Base-by-base conservation (phyloP, 2,113 vertebrate genomes). In the Vulpes ferrilata region DNA sequence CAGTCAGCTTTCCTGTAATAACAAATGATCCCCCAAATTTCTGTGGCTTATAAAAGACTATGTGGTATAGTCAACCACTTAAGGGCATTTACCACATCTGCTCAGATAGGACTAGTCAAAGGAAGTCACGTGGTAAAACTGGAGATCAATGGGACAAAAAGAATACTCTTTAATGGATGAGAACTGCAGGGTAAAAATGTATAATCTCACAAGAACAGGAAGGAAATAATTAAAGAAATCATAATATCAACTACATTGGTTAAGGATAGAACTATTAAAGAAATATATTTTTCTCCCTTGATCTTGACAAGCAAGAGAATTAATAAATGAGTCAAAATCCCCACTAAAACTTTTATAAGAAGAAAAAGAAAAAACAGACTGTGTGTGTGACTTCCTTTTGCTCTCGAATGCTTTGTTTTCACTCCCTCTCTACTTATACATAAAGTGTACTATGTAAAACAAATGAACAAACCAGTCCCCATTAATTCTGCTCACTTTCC, bases 251-350 rank as follows among this genome's bases (percentile, higher is more conserved):
- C 43, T 43, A 76, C 23, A 15, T 30, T 32, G 16, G 2, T 69
- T 74, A 89, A 94, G 38, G 84, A 95, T 7, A 93, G 79, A 86
- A 88, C 69, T 84, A 93, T 35, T 80, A 35, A 17, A 74, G 65
- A 35, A 93, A 76, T 80, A 30, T n/a, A 15, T 83, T 88, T 88
- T 94, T 92, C 22, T 69, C 32, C 82, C 60, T 82, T 87, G 27
- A 80, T 71, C 20, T 38, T 93, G 74, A 86, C 65, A 89, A 92
- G 15, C 22, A 81, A 85, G 43, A 76, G 16, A 86, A 94, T 78
- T 43, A 81, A 92, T 60, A 67, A 67, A 73, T 62, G 53, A 85
- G 23, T 78, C 91, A 22, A 90, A 81, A 76, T 76, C 25, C 12
- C 27, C 48, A 69, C 20, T 87, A 76, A 87, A 92, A 43, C 16